Base-by-base conservation (phyloP, 1,140 invertebrate genomes). In the Dryas iulia region DNA sequence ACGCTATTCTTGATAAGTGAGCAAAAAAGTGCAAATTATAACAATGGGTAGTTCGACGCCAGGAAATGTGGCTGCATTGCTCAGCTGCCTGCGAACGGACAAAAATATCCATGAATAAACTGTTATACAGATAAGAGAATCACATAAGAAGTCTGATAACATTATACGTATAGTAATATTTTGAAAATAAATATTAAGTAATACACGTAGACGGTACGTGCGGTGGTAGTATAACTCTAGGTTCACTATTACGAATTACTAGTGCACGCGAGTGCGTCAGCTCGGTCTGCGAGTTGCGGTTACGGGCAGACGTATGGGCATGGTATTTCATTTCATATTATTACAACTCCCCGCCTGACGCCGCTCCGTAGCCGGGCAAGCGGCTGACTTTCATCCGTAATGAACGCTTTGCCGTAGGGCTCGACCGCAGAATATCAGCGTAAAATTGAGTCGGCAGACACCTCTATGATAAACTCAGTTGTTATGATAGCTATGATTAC, bases 311-410 rank as follows among this genome's bases (percentile, higher is more conserved):
- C 80, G 76, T 64, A 68, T 73, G 73, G 71, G 61, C 75, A 71
- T 73, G 74, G 77, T 81, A 79, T 85, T 85, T 83, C 78, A 87
- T 87, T 86, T 81, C 74, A 79, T 78, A 78, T 86, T 86, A 86
- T 85, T 89, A 82, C 77, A 68, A 76, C 67, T 78, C 77, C 66
- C 65, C 72, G 77, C 24, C n/a, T 47, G 5, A 24, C 59, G 33
- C 33, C 21, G 68, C 59, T 12, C 33, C 21, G 68, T 39, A 35
- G 31, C 61, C 25, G 30, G 25, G 30, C 47, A 53, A 35, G 76
- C 75, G 79, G 71, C 74, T 76, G 71, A 77, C 81, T 82, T 84
- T 84, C 83, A 81, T 82, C 72, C 74, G 76, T 86, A 86, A 86
- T 82, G 77, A 84, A 74, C 69, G 64, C 77, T 65, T 67, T 63